A percentile compares a stretch with the other conserved stretches of the same genome.
These are phyloP conservation scores for Nephotettix cincticeps DNA, from an alignment of 1,140 invertebrate genomes.

Conservation along the genomic window DNA sequence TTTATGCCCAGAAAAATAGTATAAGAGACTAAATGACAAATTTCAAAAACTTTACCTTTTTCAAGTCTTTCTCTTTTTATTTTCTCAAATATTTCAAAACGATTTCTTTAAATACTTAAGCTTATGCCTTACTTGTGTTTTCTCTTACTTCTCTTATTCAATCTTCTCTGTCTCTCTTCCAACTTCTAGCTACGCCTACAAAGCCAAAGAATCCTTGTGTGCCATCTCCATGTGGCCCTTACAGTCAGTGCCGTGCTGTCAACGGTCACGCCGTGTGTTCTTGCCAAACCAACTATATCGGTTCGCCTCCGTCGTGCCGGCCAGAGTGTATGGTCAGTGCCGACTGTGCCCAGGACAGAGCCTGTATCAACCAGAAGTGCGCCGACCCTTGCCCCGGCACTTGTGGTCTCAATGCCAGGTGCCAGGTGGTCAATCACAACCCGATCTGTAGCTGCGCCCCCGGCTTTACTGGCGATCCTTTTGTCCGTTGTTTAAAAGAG, in stretches of 20 bases:
- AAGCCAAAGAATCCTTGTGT: conserved; percentile 43
- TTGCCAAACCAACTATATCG: conserved; percentile 51
- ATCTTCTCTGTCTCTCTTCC: conserved; percentile 30
- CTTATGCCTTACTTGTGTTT: no score
- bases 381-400: conserved; percentile 50
- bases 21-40: no score
- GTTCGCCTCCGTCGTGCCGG: conserved; percentile 50
- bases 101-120: no score
- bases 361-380: conserved; percentile 51
- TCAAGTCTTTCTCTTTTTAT: background rate
- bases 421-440: conserved; percentile 50
- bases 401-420: conserved; percentile 53
- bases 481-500: conserved; percentile 53
- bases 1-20: no score
- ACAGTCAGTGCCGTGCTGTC: conserved; percentile 49
- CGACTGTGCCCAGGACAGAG: conserved; percentile 47
- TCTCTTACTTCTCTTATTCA: conserved; percentile 10
- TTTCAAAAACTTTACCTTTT: background rate
- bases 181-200: conserved; percentile 35
- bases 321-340: conserved; percentile 50
- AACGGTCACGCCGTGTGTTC: conserved; percentile 54
- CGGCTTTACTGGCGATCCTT: conserved; percentile 54
- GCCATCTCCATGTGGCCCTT: conserved; percentile 50
- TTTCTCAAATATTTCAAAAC: no score
- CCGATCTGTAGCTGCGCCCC: conserved; percentile 49